phyloP scores from a whole-genome alignment of 2,797 vertebrate genomes.

The Adelosebastes latens region DNA sequence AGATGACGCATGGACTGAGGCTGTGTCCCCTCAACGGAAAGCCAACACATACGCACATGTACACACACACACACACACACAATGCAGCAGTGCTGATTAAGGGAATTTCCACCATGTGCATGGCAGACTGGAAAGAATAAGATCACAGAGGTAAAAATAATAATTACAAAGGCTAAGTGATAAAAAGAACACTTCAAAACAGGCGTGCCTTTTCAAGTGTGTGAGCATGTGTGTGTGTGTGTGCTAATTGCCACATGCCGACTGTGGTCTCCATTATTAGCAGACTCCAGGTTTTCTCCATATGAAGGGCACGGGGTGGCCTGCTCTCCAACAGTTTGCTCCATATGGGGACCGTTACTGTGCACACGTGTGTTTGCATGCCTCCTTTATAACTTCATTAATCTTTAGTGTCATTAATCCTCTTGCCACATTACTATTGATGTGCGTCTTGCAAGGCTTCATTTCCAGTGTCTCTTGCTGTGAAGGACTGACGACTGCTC shows the following conservation, averaged over 20 bases:
- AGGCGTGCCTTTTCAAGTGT: slow-evolving; percentile 58
- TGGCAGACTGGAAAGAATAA: slow-evolving; percentile 77
- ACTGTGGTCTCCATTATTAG: slow-evolving; percentile 64
- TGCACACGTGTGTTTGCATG: slow-evolving; percentile 36
- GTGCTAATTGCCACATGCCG: slow-evolving; percentile 63
- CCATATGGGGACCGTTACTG: slow-evolving; percentile 65
- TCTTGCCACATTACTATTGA: slow-evolving; percentile 62
- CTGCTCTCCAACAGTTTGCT: slow-evolving; percentile 47
- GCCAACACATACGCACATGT: slow-evolving; percentile 26
- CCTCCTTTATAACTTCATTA: slow-evolving; percentile 60
- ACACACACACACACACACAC: slow-evolving; percentile 26
- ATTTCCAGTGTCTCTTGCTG: slow-evolving; percentile 37
- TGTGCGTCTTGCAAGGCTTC: slow-evolving; percentile 48
- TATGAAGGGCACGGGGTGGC: slow-evolving; percentile 59
- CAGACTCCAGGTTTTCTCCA: slow-evolving; percentile 72
- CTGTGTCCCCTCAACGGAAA: slow-evolving; percentile 66
- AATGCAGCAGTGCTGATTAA: slow-evolving; percentile 53
- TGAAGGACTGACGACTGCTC: slow-evolving; percentile 26
- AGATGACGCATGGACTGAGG: slow-evolving; percentile 71
- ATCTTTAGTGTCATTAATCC: slow-evolving; percentile 65
- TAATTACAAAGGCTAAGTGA: slow-evolving; percentile 68
- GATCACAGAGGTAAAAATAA: slow-evolving; percentile 72
- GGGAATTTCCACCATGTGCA: slow-evolving; percentile 82
- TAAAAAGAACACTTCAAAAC: slow-evolving; percentile 75
- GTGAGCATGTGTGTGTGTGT: slow-evolving; percentile 46